Base-by-base conservation (phyloP, 2,797 vertebrate genomes). In the Gila robusta region DNA sequence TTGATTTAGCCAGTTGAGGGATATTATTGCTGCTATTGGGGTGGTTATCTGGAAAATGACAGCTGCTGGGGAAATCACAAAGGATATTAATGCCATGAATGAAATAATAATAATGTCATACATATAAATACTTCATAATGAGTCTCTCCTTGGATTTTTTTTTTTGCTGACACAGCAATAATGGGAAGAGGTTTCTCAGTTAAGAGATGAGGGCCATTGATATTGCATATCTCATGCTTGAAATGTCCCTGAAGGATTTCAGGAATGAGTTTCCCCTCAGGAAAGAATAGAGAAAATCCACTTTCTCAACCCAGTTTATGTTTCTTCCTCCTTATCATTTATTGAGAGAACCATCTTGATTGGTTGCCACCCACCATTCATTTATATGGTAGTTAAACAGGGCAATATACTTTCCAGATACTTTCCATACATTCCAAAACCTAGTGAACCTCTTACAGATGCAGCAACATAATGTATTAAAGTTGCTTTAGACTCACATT, bases 101-200 rank as follows among this genome's bases (percentile, higher is more conserved):
- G 73, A 89, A 89, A 90, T 85, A 87, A 90, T 90, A 88, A 90
- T 87, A 87, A 90, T 88, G 73, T 86, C 14, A 44, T 79, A 66
- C 82, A 81, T 88, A 89, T 87, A 85, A 89, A 90, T 90, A 76
- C 84, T 90, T 82, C 59, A 87, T 90, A 91, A 89, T 89, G 87
- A 91, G 82, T 87, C 74, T 87, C 73, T 72, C 28, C 59, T 47
- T 26, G 77, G 21, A 76, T 52, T 82, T 84, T 87, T 78, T 78
- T 2, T 21, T 52, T 54, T 79, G 89, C 86, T 84, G 85, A 89
- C 76, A 70, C 49, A 26, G 86, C 66, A 81, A 82, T 85, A 85
- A 82, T 44, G 62, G 35, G 23, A 59, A 59, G 62, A 49, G 28
- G 11, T 81, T 85, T 82, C 78, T 88, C 64, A 54, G 35, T 76